These are phyloP conservation scores for Scartelaos histophorus DNA, from an alignment of 2,113 vertebrate species.

Conservation along the genomic window DNA sequence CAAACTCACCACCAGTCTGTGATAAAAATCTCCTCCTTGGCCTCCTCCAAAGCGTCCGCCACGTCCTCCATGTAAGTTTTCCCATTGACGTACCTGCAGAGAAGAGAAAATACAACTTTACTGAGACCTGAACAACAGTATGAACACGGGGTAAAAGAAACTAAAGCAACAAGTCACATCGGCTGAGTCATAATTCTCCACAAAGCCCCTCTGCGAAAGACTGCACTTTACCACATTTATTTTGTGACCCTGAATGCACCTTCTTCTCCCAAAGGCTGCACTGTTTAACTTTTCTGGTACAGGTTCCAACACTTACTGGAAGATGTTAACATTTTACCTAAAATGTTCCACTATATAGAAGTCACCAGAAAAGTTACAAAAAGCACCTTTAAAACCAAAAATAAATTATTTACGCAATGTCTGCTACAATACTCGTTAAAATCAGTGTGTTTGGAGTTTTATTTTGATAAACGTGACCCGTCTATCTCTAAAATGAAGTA, in stretches of 20 bases:
- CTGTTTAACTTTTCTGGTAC: neutral
- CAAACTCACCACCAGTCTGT: slow-evolving; percentile 96
- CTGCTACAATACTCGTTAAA: neutral
- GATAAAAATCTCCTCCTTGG: slow-evolving; percentile 97
- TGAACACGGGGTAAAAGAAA: neutral
- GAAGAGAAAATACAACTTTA: neutral
- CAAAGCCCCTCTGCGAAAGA: neutral
- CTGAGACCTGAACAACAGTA: neutral
- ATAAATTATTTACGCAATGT: neutral
- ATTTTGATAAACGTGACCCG: no score
- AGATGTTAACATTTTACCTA: no score
- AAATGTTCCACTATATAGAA: no score
- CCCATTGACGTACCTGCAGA: slow-evolving; percentile 92
- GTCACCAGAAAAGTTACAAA: no score
- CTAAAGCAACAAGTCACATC: neutral
- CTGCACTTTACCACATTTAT: neutral
- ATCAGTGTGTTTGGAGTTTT: no score
- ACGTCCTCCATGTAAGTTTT: slow-evolving; percentile 96
- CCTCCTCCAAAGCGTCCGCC: slow-evolving; percentile 91
- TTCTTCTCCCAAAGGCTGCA: neutral
- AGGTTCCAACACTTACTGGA: no score
- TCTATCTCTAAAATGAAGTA: no score
- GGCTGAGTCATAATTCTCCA: neutral
- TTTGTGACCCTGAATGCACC: neutral
- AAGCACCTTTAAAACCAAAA: neutral